Evolutionary conservation across 2,888 invertebrate genomes (phyloP), one percentile per base, ranked within the genome.

Genomic region (Conistra vaccinii): DNA sequence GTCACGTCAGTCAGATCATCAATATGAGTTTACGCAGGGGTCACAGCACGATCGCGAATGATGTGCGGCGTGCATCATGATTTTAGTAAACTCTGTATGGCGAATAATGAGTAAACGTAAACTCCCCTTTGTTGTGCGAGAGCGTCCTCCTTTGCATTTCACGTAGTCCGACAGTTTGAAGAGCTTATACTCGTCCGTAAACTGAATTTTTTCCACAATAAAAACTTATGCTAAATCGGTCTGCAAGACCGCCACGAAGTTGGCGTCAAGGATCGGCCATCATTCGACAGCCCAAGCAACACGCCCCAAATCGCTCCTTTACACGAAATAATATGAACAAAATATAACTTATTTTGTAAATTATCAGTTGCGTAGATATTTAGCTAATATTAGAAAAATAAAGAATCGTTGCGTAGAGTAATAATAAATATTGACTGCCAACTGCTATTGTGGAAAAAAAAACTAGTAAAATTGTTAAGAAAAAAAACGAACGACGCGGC

Each of bases 81-180:
- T 87, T 85, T 84, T 88, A 55, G 83, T 88, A 80, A 83, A 85
- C 85, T 79, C 80, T 81, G 39, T 73, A 76, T 32, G 73, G 62
- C 73, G 67, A 85, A 83, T 85, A 89, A 84, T 86, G 90, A 88
- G 86, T 87, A 90, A 93, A 89, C 89, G 89, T 90, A 75, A 89
- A 96, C 96, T 95, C 94, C 92, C 96, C 96, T 96, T 96, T 96
- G 86, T 93, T 94, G 90, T 95, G 94, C 91, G 95, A 94, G 94
- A 93, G 93, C 93, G 94, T 93, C 91, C 95, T 96, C 93, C 96
- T 96, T 95, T 96, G 96, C 95, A 96, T 96, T 94, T 96, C 96
- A 96, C 95, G 94, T 92, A 85, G 91, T 89, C 91, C 88, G 89
- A 89, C 94, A 92, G 93, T 92, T 90, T 92, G 91, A 85, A 84